Conservation (phyloP, 2,888 invertebrate genomes). For the Liodrosophila aerea region DNA sequence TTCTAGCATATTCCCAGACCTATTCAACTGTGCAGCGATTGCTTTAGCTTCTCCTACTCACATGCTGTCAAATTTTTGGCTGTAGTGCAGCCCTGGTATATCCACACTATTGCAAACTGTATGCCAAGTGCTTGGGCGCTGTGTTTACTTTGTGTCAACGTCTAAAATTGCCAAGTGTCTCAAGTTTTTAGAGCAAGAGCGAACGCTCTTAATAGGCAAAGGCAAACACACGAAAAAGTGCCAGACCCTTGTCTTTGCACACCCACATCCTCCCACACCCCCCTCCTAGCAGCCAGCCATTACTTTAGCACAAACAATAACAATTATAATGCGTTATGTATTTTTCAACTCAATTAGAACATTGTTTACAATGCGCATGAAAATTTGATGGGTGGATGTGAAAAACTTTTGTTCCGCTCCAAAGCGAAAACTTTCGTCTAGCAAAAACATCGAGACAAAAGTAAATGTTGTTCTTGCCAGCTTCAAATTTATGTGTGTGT, state of each 20-base stretch:
- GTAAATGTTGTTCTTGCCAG: constrained; percentile 36
- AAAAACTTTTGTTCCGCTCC: constrained; percentile 14
- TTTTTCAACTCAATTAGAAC: constrained; percentile 76
- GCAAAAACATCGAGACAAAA: too few relatives aligned
- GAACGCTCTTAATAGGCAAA: constrained; percentile 50
- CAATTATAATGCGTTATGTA: constrained; percentile 71
- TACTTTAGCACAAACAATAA: constrained; percentile 70
- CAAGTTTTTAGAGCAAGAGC: constrained; percentile 43
- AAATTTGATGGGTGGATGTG: constrained; percentile 56
- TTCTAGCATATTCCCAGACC: too few relatives aligned
- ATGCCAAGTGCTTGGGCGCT: constrained; percentile 27
- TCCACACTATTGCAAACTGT: neutral
- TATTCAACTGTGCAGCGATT: too few relatives aligned
- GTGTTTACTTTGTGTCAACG: constrained; percentile 44
- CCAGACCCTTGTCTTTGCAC: constrained; percentile 10
- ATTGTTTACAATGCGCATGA: constrained; percentile 69
- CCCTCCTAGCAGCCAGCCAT: constrained; percentile 34
- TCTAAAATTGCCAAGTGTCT: constrained; percentile 54
- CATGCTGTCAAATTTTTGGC: too few relatives aligned
- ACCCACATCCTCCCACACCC: neutral
- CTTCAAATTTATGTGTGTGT: constrained; percentile 9
- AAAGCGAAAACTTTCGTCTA: constrained; percentile 44
- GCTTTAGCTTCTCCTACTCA: too few relatives aligned
- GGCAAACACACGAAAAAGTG: constrained; percentile 47
- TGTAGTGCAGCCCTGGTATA: constrained; percentile 18